Conservation (phyloP, 2,797 vertebrate genomes). For the Epinephelus coioides region DNA sequence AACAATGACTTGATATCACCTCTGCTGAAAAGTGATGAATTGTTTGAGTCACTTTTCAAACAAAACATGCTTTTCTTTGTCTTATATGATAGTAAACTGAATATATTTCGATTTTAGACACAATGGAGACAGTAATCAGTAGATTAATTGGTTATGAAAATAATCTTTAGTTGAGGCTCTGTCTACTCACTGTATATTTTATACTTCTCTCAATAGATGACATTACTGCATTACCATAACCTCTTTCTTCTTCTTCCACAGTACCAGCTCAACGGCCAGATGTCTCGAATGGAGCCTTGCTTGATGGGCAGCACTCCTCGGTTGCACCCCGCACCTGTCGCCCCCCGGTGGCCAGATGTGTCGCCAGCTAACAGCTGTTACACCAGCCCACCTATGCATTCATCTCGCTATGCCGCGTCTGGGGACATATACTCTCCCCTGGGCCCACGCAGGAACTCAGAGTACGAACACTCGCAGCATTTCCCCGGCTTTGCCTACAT, state of each 20-base stretch:
- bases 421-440: conserved; percentile 96
- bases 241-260: conserved; percentile 66
- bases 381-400: conserved; percentile 94
- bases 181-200: background rate
- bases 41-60: background rate
- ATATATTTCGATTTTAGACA: background rate
- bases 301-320: conserved; percentile 94
- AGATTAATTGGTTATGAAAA: background rate
- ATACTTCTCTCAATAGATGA: background rate
- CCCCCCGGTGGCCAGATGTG: conserved; percentile 96
- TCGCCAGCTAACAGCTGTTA: conserved; percentile 95
- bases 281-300: conserved; percentile 97
- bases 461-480: conserved; percentile 99
- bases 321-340: conserved; percentile 93
- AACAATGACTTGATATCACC: too few species aligned
- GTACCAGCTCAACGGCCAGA: conserved; percentile 96
- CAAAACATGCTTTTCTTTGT: background rate
- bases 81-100: background rate
- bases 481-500: conserved; percentile 99
- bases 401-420: conserved; percentile 92
- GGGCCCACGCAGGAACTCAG: conserved; percentile 94
- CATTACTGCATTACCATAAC: conserved; percentile 9
- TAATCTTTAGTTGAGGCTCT: background rate
- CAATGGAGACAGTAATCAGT: background rate
- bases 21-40: background rate